Percentiles rank a stretch among this genome's conserved stretches.
phyloP scores from a whole-genome alignment of 2,888 invertebrate genomes.

The Lepidochrysops patricia region DNA sequence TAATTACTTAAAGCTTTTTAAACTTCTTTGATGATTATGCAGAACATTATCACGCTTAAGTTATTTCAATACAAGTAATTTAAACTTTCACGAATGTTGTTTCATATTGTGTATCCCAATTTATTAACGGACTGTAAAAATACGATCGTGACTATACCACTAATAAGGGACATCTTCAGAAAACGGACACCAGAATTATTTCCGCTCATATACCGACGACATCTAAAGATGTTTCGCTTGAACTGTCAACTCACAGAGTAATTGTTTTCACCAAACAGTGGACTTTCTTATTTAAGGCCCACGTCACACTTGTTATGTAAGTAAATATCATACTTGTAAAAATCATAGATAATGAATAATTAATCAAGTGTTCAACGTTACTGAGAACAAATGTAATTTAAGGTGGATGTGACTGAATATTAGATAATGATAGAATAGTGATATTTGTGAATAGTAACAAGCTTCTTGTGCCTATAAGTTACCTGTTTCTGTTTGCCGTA shows the following conservation, averaged over 20 bases:
- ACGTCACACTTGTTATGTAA: neutral
- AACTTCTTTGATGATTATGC: no score
- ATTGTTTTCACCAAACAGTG: neutral
- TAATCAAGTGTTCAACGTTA: conserved; percentile 46
- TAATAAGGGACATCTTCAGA: neutral
- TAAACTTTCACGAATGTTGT: neutral
- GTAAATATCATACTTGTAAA: conserved; percentile 6
- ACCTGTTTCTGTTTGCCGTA: neutral
- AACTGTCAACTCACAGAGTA: neutral
- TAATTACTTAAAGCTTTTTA: no score
- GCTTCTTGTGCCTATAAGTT: conserved; percentile 14
- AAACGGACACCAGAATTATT: neutral
- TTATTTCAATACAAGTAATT: no score
- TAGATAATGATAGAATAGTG: conserved; percentile 42
- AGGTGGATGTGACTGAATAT: conserved; percentile 68
- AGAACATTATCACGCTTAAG: no score
- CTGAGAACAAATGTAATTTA: conserved; percentile 53
- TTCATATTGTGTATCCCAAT: neutral
- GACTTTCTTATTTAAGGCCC: neutral
- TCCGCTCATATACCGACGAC: neutral
- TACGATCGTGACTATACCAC: neutral
- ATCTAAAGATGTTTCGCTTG: neutral
- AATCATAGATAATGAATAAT: conserved; percentile 9
- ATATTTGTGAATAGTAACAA: conserved; percentile 28
- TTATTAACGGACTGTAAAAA: neutral